phyloP scores from a whole-genome alignment of 2,113 vertebrate genomes.

The Galbula dea region DNA sequence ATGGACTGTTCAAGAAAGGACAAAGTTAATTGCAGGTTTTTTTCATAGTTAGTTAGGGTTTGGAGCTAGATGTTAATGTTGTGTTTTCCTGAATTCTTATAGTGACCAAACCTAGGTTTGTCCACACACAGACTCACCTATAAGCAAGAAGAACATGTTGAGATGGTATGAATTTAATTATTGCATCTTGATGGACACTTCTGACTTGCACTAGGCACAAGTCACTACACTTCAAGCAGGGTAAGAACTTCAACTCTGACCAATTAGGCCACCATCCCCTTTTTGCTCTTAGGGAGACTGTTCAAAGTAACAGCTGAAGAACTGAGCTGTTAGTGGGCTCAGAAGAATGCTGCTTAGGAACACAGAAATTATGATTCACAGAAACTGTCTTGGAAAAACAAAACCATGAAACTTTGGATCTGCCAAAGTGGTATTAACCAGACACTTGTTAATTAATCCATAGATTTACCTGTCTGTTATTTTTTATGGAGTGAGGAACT shows the following conservation, averaged over 20 bases:
- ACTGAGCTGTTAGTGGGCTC: neutral
- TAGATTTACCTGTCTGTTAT: conserved; percentile 27
- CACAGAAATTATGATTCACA: neutral
- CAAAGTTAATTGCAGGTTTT: neutral
- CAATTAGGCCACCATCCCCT: too few species aligned
- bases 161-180: too few species aligned
- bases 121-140: too few species aligned
- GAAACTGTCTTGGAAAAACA: neutral
- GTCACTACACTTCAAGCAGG: neutral
- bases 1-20: neutral
- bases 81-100: neutral
- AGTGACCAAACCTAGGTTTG: neutral
- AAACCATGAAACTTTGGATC: neutral
- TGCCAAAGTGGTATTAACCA: conserved; percentile 26
- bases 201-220: neutral
- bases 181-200: neutral
- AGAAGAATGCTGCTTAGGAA: neutral
- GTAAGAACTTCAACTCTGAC: too few species aligned
- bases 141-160: neutral
- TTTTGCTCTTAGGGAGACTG: neutral
- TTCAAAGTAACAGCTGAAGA: neutral
- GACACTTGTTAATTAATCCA: conserved; percentile 36
- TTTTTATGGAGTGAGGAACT: neutral
- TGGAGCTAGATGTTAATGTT: neutral
- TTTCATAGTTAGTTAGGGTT: neutral